phyloP scores from a whole-genome alignment of 2,113 vertebrate species.

The Xiphias gladius region DNA sequence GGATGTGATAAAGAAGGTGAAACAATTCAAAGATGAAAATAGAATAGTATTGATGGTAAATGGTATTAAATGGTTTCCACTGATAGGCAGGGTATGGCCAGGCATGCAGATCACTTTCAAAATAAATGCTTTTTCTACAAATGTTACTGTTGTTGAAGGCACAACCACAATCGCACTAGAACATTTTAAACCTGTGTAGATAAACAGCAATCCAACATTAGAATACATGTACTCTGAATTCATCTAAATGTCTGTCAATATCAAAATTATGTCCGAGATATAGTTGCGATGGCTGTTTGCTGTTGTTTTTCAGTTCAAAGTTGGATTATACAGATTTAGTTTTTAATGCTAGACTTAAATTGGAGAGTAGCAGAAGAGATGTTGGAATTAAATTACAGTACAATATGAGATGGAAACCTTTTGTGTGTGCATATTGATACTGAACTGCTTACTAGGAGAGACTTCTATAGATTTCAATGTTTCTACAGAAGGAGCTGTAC shows the following conservation, averaged over 20 bases:
- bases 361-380: neutral
- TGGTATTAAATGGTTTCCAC: neutral
- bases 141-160: neutral
- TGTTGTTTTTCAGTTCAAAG: too few relatives aligned
- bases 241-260: too few relatives aligned
- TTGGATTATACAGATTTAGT: neutral
- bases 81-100: neutral
- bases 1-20: conserved; percentile 15
- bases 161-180: neutral
- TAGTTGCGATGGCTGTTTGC: too few relatives aligned
- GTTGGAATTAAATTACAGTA: too few relatives aligned
- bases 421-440: neutral
- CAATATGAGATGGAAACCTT: too few relatives aligned
- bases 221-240: neutral
- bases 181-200: neutral
- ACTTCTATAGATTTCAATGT: neutral
- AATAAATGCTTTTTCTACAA: neutral
- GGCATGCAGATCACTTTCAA: conserved; percentile 9
- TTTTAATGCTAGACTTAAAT: neutral
- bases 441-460: neutral
- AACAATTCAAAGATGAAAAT: neutral
- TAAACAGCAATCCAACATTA: neutral
- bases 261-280: too few relatives aligned
- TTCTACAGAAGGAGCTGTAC: neutral
- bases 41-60: neutral